Percentiles rank a stretch among this genome's conserved stretches.
These are phyloP conservation scores for Drosophila novamexicana DNA, from an alignment of 1,140 invertebrate species.

Conservation along the genomic window DNA sequence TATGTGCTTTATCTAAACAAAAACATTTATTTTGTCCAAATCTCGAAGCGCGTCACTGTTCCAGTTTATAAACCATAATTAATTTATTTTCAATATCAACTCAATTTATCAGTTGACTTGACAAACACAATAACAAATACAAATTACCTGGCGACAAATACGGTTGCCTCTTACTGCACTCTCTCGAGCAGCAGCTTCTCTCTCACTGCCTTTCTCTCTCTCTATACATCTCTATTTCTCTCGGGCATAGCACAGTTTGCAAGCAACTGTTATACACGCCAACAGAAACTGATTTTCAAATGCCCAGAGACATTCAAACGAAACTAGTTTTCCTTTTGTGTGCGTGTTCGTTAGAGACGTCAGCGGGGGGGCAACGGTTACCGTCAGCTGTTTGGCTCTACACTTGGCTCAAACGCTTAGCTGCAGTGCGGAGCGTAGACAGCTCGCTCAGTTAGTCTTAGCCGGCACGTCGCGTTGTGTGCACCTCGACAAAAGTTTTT, in stretches of 20 bases:
- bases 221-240: slow-evolving; percentile 13
- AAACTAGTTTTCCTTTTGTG: slow-evolving; percentile 72
- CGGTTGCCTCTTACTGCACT: slow-evolving; percentile 7
- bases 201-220: neutral
- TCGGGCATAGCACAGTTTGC: slow-evolving; percentile 54
- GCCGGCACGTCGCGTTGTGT: slow-evolving; percentile 74
- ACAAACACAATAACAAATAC: slow-evolving; percentile 75
- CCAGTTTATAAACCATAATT: slow-evolving; percentile 66
- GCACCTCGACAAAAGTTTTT: slow-evolving; percentile 62
- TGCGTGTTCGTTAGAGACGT: slow-evolving; percentile 40
- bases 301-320: slow-evolving; percentile 61
- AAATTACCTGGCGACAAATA: slow-evolving; percentile 53
- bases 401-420: slow-evolving; percentile 61
- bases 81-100: slow-evolving; percentile 82
- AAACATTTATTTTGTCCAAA: neutral
- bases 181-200: neutral
- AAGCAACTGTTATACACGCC: slow-evolving; percentile 44
- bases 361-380: slow-evolving; percentile 12
- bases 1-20: neutral
- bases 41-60: slow-evolving; percentile 26
- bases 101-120: slow-evolving; percentile 82
- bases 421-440: slow-evolving; percentile 40
- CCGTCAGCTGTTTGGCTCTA: slow-evolving; percentile 65
- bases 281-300: slow-evolving; percentile 55
- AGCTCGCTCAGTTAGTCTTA: slow-evolving; percentile 55